Evolutionary conservation across 1,140 invertebrate species (phyloP), one percentile per base, ranked within the genome.

Genomic region (Drosophila orosa): DNA sequence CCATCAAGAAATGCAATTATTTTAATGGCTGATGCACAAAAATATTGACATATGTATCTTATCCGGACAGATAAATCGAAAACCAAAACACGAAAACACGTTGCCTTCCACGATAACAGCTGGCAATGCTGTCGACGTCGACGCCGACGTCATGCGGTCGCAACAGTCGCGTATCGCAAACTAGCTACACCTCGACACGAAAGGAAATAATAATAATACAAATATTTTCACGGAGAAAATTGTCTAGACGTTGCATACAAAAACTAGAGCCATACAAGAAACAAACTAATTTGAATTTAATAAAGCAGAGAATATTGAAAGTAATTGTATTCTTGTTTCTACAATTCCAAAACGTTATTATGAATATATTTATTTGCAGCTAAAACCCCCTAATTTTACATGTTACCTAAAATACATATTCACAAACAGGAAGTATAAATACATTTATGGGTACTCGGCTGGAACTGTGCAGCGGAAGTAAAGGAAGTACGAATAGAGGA

Each of bases 111-210:
- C 25, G 50, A 59, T 62, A 62, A 69, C 74, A 77, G 74, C 74
- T 77, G 74, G 74, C 74, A 77, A 77, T 54, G 48, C 74, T 40
- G 47, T 48, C 39, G 57, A 19, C 61, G 61, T 31, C 35, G 48
- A 63, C 35, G 47, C 33, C 39, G 47, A 25, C 61, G 56, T 40
- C 35, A 25, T 27, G 37, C n/a, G 37, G 13, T 44, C 31, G 37
- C 27, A 27, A 74, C 60, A 52, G 52, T 29, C 29, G 22, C 5
- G 24, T 7, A 29, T 31, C 15, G n/a, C 17, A 10, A 29, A 57
- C 33, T 47, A 57, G 5, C 27, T 65, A 50, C 19, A 24, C 31
- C 9, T 24, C 19, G 22, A 42, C 24, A 63, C 9, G 1, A 24
- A 31, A 12, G 1, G 1, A 6, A 59, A 24, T n/a, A 31, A 8